Evolutionary conservation across 2,888 invertebrate genomes (phyloP).

Genomic region (Acronicta aceris): DNA sequence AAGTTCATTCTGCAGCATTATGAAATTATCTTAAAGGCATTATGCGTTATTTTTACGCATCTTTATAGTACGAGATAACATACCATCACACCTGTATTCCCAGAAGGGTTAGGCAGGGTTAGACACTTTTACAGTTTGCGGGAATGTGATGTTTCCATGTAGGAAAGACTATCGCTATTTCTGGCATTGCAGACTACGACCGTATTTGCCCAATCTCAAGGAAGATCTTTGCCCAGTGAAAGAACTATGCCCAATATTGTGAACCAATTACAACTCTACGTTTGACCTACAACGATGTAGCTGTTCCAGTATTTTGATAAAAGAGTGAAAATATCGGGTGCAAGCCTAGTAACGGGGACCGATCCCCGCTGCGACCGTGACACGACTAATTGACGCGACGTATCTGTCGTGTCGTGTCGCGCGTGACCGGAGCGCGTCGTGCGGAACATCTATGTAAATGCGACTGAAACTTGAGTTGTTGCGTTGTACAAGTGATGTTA

Average conservation of each 20-base stretch:
- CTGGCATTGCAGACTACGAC: too few relatives aligned
- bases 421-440: conserved; percentile 46
- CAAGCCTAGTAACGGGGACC: conserved; percentile 35
- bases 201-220: too few relatives aligned
- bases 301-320: conserved; percentile 8
- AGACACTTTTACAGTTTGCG: too few relatives aligned
- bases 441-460: conserved; percentile 36
- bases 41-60: too few relatives aligned
- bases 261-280: neutral
- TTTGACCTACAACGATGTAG: conserved; percentile 14
- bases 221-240: too few relatives aligned
- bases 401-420: conserved; percentile 32
- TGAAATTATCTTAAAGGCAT: too few relatives aligned
- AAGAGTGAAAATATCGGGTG: conserved; percentile 33
- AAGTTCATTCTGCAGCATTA: too few relatives aligned
- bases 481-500: conserved; percentile 9
- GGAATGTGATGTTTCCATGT: too few relatives aligned
- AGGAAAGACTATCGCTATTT: too few relatives aligned
- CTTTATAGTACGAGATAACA: too few relatives aligned
- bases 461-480: conserved; percentile 6
- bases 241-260: neutral
- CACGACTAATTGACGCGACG: conserved; percentile 62
- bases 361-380: conserved; percentile 44
- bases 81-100: too few relatives aligned
- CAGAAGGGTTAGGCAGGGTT: too few relatives aligned